phyloP scores from a whole-genome alignment of 35 echinoderm and acorn worm genomes.

The Diadema setosum region DNA sequence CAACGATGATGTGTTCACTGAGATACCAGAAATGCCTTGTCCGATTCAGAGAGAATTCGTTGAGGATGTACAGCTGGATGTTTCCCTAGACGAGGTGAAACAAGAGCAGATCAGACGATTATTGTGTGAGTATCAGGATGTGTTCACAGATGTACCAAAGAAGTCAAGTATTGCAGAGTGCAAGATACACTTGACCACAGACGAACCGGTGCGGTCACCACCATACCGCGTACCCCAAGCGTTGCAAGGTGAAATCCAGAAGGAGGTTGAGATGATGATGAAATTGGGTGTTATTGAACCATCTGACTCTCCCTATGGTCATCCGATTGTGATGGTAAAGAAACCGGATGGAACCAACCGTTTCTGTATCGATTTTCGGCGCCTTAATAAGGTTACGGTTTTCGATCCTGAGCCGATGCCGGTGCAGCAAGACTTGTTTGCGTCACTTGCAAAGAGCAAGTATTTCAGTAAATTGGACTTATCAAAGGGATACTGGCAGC shows the following conservation, averaged over 20 bases:
- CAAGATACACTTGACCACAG: not conserved
- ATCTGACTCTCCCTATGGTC: slow-evolving; percentile 4
- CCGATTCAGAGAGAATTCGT: too few relatives aligned
- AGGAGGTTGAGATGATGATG: slow-evolving; percentile 41
- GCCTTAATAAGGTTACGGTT: too few relatives aligned
- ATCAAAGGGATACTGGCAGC: slow-evolving; percentile 61
- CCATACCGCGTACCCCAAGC: slow-evolving; percentile 43
- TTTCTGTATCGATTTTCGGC: too few relatives aligned
- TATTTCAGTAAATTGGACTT: slow-evolving; percentile 50
- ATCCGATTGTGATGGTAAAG: slow-evolving; percentile 1
- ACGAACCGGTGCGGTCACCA: too few relatives aligned
- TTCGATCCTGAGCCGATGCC: slow-evolving; percentile 37
- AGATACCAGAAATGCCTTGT: too few relatives aligned
- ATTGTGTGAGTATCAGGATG: not conserved
- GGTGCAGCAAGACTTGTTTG: not conserved
- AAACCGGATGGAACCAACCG: slow-evolving; percentile 10
- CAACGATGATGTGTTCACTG: too few relatives aligned
- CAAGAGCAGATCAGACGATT: too few relatives aligned
- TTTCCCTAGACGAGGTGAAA: too few relatives aligned
- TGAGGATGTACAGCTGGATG: too few relatives aligned
- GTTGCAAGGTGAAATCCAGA: not conserved
- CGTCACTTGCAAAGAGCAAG: not conserved
- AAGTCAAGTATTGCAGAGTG: not conserved
- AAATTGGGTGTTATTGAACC: slow-evolving; percentile 26
- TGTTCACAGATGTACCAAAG: not conserved